Conservation (phyloP, 2,888 invertebrate species). For the Creontiades dilutus region DNA sequence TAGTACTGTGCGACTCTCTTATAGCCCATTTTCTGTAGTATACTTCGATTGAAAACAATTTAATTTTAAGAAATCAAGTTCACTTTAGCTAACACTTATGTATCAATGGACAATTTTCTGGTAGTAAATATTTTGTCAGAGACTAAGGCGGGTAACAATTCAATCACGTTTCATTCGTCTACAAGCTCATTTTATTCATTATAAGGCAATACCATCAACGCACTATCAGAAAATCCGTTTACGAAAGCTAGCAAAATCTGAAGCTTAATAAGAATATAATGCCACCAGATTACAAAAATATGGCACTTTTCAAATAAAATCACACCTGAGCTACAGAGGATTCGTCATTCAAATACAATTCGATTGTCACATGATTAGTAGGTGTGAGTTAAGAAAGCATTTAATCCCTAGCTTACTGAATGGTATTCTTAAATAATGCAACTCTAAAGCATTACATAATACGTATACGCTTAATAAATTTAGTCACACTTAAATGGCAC, state of each 20-base stretch:
- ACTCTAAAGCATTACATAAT: background rate
- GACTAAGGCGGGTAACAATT: background rate
- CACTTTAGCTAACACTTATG: too few species aligned
- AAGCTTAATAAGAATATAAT: background rate
- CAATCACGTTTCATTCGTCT: background rate
- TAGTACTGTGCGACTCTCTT: too few species aligned
- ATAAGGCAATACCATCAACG: slow-evolving; percentile 18
- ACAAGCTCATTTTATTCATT: slow-evolving; percentile 5
- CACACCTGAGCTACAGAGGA: background rate
- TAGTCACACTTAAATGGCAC: slow-evolving; percentile 24
- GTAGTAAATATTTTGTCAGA: background rate
- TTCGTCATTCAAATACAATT: background rate
- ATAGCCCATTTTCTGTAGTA: too few species aligned
- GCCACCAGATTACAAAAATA: background rate
- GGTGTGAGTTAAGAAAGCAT: background rate
- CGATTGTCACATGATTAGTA: background rate
- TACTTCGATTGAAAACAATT: too few species aligned
- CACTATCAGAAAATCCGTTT: slow-evolving; percentile 2
- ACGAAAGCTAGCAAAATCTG: background rate
- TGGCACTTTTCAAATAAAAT: background rate
- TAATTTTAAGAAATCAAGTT: too few species aligned
- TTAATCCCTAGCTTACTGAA: background rate
- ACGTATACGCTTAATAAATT: background rate
- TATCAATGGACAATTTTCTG: too few species aligned
- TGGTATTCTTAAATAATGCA: background rate